Conservation (phyloP, 2,113 vertebrate species). For the Parotia lawesii region DNA sequence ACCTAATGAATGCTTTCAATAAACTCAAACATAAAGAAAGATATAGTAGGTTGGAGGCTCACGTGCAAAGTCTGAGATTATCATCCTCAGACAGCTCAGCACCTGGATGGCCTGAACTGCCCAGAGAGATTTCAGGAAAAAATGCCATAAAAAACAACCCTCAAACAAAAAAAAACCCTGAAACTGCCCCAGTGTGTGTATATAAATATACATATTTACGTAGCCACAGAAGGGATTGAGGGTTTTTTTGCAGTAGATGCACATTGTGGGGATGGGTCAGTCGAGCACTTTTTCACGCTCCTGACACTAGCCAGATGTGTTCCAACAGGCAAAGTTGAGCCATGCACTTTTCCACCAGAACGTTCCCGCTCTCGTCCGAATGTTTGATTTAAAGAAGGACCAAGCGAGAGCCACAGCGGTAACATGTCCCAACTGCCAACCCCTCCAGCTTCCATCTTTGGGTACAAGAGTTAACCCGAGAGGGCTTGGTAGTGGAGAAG, state of each 20-base stretch:
- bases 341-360: no score
- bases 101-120: background rate
- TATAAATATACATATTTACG: background rate
- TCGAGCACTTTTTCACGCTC: no score
- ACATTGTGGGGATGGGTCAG: no score
- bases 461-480: no score
- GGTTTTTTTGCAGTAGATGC: background rate
- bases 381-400: no score
- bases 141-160: background rate
- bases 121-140: background rate
- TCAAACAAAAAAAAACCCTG: background rate
- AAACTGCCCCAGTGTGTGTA: background rate
- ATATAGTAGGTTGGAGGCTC: background rate
- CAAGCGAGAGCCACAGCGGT: no score
- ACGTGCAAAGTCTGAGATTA: background rate
- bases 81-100: background rate
- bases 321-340: no score
- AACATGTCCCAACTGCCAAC: no score
- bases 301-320: no score
- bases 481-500: no score
- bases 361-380: no score
- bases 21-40: background rate
- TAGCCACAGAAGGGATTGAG: accelerated
- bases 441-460: no score
- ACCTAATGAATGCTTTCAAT: background rate